Evolutionary conservation across 2,113 vertebrate species (phyloP).

Genomic region (Triplophysa rosa): DNA sequence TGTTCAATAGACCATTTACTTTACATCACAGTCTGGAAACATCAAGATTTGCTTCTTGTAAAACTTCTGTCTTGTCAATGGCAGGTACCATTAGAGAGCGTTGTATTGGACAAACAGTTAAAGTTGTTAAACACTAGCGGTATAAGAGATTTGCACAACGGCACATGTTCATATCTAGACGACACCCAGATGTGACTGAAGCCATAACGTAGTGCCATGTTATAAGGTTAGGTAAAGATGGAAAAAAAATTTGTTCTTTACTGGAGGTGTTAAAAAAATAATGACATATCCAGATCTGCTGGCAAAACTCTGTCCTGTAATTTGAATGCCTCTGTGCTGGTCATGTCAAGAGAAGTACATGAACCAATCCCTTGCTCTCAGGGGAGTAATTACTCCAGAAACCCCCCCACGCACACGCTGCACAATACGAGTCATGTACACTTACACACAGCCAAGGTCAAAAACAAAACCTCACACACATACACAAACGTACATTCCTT

Average conservation of each 20-base stretch:
- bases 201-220: background rate
- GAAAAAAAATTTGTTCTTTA: conserved; percentile 60
- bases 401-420: conserved; percentile 27
- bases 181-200: background rate
- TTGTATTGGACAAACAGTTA: too few species aligned
- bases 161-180: background rate
- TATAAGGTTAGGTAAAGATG: conserved; percentile 43
- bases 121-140: too few species aligned
- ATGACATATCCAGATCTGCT: conserved; percentile 88
- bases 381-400: conserved; percentile 13
- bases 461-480: conserved; percentile 45
- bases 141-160: background rate
- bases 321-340: conserved; percentile 27
- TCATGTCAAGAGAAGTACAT: conserved; percentile 29
- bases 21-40: too few species aligned
- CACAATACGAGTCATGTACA: conserved; percentile 39
- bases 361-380: conserved; percentile 21
- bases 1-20: too few species aligned
- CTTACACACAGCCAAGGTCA: conserved; percentile 33
- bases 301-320: conserved; percentile 64
- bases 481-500: conserved; percentile 83
- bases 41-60: too few species aligned
- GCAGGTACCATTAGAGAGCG: too few species aligned
- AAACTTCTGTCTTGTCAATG: too few species aligned
- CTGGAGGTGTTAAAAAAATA: conserved; percentile 76